phyloP scores from a whole-genome alignment of 2,888 invertebrate species.

The Drosophila paramelanica region DNA sequence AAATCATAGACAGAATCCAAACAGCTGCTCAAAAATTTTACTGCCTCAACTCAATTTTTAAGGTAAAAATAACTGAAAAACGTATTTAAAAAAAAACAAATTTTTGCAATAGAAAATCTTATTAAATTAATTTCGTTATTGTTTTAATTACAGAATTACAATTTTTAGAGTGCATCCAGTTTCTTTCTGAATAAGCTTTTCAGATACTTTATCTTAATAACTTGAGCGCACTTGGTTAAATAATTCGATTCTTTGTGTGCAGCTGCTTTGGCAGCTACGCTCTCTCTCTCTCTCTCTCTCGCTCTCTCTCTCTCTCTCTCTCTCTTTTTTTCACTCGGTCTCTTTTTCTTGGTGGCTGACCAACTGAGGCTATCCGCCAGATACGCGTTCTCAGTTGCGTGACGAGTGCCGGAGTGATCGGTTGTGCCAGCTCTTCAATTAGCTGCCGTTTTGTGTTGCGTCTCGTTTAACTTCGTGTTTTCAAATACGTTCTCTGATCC shows the following conservation, averaged over 20 bases:
- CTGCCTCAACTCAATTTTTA: no score
- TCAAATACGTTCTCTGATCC: conserved; percentile 50
- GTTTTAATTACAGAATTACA: no score
- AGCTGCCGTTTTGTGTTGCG: conserved; percentile 19
- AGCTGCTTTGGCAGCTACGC: background rate
- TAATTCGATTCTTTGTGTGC: conserved; percentile 17
- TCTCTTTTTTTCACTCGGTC: conserved; percentile 1
- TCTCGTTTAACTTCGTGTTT: conserved; percentile 39
- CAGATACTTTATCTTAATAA: background rate
- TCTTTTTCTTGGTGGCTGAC: background rate
- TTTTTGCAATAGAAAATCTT: no score
- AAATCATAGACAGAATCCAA: no score
- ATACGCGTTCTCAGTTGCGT: conserved; percentile 51
- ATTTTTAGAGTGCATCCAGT: no score
- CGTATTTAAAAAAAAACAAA: no score
- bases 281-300: conserved; percentile 9
- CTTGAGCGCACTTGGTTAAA: no score
- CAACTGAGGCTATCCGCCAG: conserved; percentile 13
- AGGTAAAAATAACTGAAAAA: no score
- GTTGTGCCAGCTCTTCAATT: conserved; percentile 47
- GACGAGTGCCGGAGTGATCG: conserved; percentile 65
- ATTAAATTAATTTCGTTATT: background rate
- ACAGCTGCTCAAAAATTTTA: no score
- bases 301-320: background rate
- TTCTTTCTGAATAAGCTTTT: background rate